Evolutionary conservation across 2,113 vertebrate genomes (phyloP).

Genomic region (Isurus oxyrinchus): DNA sequence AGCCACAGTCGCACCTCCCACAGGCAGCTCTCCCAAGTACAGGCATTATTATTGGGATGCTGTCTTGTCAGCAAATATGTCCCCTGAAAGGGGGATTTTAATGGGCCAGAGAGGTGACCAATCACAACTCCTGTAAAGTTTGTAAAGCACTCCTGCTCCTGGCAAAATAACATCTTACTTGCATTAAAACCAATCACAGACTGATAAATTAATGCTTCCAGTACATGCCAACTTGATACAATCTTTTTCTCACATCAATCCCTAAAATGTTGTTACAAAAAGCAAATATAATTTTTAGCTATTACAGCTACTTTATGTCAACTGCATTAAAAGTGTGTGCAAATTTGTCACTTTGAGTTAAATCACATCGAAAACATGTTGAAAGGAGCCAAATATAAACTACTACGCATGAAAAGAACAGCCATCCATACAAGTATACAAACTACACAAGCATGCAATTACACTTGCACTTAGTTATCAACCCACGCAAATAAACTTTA

Average conservation of each 20-base stretch:
- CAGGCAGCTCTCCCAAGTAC: background rate
- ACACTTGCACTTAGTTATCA: background rate
- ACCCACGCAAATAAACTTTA: background rate
- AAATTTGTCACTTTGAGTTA: constrained; percentile 5
- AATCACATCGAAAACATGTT: constrained; percentile 1
- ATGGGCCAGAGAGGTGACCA: background rate
- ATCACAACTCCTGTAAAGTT: background rate
- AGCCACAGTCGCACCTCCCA: background rate
- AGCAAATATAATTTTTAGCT: background rate
- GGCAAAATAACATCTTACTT: background rate
- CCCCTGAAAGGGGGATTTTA: background rate
- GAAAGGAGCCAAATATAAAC: background rate
- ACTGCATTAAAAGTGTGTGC: background rate
- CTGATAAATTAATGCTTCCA: background rate
- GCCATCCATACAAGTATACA: background rate
- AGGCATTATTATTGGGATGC: background rate
- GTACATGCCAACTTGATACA: background rate
- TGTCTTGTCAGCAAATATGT: background rate
- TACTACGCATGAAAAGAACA: background rate
- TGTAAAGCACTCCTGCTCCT: background rate
- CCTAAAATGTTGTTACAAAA: background rate
- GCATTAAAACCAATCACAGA: background rate
- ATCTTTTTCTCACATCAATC: background rate
- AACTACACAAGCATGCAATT: background rate
- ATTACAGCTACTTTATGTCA: background rate